These are phyloP conservation scores for Drosophila leontia DNA, from an alignment of 1,140 invertebrate genomes.

Conservation along the genomic window DNA sequence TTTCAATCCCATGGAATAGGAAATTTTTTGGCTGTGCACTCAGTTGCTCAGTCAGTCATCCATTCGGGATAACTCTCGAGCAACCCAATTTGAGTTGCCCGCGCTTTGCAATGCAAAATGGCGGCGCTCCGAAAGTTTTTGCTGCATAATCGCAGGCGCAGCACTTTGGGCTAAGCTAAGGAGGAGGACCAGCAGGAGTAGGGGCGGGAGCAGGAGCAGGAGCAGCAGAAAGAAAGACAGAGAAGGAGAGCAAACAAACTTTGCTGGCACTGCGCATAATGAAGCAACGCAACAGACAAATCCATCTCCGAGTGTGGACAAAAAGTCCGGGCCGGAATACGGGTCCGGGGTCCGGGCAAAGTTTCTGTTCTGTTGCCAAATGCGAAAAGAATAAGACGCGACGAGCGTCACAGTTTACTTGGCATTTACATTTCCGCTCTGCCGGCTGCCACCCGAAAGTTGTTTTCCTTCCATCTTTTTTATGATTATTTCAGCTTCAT, in stretches of 20 bases:
- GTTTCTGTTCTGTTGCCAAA: conserved; percentile 71
- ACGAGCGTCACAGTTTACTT: conserved; percentile 69
- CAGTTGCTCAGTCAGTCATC: conserved; percentile 32
- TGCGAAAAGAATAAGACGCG: conserved; percentile 70
- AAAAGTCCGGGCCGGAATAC: conserved; percentile 44
- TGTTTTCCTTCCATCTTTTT: conserved; percentile 50
- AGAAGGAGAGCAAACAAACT: conserved; percentile 48
- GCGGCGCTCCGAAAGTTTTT: conserved; percentile 70
- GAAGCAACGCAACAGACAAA: conserved; percentile 68
- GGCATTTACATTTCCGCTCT: conserved; percentile 67
- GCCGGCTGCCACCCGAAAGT: conserved; percentile 39
- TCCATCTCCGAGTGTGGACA: conserved; percentile 76
- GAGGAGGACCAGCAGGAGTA: conserved; percentile 2
- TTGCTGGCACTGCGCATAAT: conserved; percentile 73
- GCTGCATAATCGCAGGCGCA: conserved; percentile 81
- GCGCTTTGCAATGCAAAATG: conserved; percentile 80
- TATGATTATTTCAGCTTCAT: conserved; percentile 76
- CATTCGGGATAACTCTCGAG: conserved; percentile 58
- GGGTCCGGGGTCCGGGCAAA: conserved; percentile 29
- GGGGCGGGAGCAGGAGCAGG: conserved; percentile 6
- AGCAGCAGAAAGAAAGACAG: neutral
- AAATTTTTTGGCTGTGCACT: conserved; percentile 9
- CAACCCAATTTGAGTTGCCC: conserved; percentile 77
- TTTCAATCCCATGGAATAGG: neutral
- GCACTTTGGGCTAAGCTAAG: conserved; percentile 65